These are phyloP conservation scores for Ceratothoa steindachneri DNA, from an alignment of 2,888 invertebrate genomes.

Conservation along the genomic window DNA sequence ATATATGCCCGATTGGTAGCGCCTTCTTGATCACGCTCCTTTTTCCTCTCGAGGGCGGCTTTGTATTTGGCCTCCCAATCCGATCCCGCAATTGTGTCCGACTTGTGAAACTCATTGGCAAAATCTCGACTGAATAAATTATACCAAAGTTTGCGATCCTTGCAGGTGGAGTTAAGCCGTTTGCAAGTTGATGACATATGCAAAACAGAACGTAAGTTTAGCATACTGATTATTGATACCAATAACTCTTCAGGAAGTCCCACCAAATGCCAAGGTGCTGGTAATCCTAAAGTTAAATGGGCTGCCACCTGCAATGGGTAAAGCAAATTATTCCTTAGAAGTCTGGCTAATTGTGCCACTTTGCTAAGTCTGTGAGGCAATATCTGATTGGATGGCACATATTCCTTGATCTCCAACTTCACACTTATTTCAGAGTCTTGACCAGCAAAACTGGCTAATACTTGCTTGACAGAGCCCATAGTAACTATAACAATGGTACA, in stretches of 20 bases:
- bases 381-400: neutral
- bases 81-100: neutral
- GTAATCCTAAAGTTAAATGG: conserved; percentile 32
- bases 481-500: conserved; percentile 36
- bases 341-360: conserved; percentile 26
- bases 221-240: conserved; percentile 6
- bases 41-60: conserved; percentile 11
- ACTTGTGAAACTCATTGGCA: conserved; percentile 2
- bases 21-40: conserved; percentile 17
- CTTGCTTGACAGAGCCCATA: conserved; percentile 38
- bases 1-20: neutral
- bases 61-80: conserved; percentile 34
- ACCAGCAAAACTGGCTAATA: conserved; percentile 34
- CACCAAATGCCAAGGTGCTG: conserved; percentile 40
- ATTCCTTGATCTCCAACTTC: conserved; percentile 23
- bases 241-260: conserved; percentile 40
- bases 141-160: conserved; percentile 35
- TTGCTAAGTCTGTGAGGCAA: conserved; percentile 15
- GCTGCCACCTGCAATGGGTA: conserved; percentile 41
- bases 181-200: conserved; percentile 25
- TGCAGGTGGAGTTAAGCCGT: conserved; percentile 17
- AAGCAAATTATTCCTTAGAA: conserved; percentile 28
- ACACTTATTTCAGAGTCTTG: conserved; percentile 36
- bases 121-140: conserved; percentile 33
- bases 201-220: conserved; percentile 25